Base-by-base conservation (phyloP, 2,888 invertebrate genomes). In the Eilema griseolum region DNA sequence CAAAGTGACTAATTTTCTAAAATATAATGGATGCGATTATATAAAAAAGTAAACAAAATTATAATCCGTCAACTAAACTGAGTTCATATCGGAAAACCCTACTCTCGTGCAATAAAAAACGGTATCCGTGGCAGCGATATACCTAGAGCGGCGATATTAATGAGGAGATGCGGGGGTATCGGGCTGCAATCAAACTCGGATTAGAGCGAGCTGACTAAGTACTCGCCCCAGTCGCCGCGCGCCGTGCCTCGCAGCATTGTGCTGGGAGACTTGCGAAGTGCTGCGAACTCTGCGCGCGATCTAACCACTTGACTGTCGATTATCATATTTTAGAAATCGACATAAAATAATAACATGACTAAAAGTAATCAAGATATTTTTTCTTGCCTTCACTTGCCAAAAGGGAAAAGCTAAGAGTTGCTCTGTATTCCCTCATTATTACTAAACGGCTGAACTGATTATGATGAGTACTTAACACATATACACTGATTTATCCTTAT, bases 111-210 rank as follows among this genome's bases (percentile, higher is more conserved):
- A 78, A 78, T 78, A 82, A 82, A 82, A 81, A 83, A 69, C 59
- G 67, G 61, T 46, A n/a, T 16, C n/a, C 56, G 0, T 56, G 23
- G 26, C 37, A 3, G 24, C 20, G 26, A 14, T 31, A 33, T 14
- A n/a, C n/a, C n/a, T n/a, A 68, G 75, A 67, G 24, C 62, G 64
- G 63, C 70, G 69, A 79, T 84, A 84, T 85, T 86, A 88, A 87
- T 87, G 86, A 85, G 82, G 74, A 72, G 80, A 76, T 75, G 74
- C 65, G 75, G 77, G 70, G 77, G 75, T 80, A 78, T 79, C 76
- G 77, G 80, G 80, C 41, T 76, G 86, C 88, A 88, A 88, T 88
- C 88, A 88, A 88, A 85, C 81, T 64, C 67, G 88, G 88, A 85
- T 88, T 86, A 86, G 68, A 75, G 69, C 67, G 70, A 68, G 84